Conservation (phyloP, 2,888 invertebrate genomes). For the Elgonia sp. region DNA sequence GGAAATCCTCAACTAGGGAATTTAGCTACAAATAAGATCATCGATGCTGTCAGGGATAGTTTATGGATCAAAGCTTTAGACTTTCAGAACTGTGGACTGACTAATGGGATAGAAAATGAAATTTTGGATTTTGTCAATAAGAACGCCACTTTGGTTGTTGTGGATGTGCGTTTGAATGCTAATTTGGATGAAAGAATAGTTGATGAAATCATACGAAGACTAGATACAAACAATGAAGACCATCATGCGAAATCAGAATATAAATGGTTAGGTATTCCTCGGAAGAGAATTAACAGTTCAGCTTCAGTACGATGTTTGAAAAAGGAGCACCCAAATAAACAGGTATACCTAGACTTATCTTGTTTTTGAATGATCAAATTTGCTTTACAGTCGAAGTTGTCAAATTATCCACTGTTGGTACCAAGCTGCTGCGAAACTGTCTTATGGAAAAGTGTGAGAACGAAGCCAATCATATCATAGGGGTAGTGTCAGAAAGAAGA, state of each 20-base stretch:
- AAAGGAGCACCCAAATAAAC: conserved; percentile 9
- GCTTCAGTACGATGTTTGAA: conserved; percentile 76
- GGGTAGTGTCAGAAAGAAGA: too few relatives aligned
- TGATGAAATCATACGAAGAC: conserved; percentile 83
- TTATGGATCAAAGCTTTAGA: conserved; percentile 94
- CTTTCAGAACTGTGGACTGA: conserved; percentile 92
- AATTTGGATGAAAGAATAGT: conserved; percentile 88
- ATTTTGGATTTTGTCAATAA: conserved; percentile 89
- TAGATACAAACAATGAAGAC: conserved; percentile 78
- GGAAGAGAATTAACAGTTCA: conserved; percentile 78
- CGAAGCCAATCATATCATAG: too few relatives aligned
- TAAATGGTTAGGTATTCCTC: conserved; percentile 81
- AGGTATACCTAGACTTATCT: conserved; percentile 1
- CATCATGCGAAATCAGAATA: conserved; percentile 80
- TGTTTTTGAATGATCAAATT: too few relatives aligned
- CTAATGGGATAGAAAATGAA: conserved; percentile 88
- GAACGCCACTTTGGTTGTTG: conserved; percentile 90
- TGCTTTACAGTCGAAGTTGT: too few relatives aligned
- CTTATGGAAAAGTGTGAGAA: too few relatives aligned
- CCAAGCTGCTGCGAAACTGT: too few relatives aligned
- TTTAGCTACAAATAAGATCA: conserved; percentile 88
- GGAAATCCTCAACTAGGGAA: conserved; percentile 91
- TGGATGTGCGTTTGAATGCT: conserved; percentile 90
- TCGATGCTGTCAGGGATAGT: conserved; percentile 92
- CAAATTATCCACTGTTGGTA: too few relatives aligned